Percentiles rank a stretch among this genome's conserved stretches.
Evolutionary conservation across 2,113 vertebrate genomes (phyloP).

Genomic region (Gymnogyps californianus): DNA sequence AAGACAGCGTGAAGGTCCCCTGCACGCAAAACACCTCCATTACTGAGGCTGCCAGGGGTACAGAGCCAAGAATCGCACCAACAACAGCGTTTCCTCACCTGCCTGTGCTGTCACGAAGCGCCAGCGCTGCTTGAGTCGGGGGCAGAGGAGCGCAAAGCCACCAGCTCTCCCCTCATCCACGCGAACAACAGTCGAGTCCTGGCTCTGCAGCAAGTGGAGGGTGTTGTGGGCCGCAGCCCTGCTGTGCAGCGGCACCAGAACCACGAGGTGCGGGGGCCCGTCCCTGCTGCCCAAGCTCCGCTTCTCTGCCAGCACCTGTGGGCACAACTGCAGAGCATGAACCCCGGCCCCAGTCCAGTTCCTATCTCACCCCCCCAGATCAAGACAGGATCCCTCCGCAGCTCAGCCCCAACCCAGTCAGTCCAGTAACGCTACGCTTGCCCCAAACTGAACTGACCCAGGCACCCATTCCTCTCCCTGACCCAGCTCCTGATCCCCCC

Average conservation of each 20-base stretch:
- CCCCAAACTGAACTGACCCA: accelerated
- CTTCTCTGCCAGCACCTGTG: conserved; percentile 89
- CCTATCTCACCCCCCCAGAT: accelerated
- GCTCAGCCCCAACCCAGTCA: accelerated
- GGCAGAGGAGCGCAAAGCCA: conserved; percentile 82
- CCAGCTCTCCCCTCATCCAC: conserved; percentile 44
- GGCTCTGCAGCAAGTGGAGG: conserved; percentile 75
- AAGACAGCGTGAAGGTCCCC: conserved; percentile 86
- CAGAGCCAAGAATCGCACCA: not conserved
- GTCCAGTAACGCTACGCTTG: accelerated
- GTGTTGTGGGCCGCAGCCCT: conserved; percentile 41
- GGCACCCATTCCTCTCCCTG: no score
- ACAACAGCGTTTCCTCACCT: conserved; percentile 28
- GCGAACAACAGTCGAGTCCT: conserved; percentile 63
- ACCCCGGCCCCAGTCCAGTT: accelerated
- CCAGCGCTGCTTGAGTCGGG: conserved; percentile 89
- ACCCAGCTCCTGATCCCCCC: not conserved
- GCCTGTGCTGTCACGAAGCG: conserved; percentile 78
- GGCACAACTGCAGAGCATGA: not conserved
- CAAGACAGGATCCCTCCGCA: accelerated
- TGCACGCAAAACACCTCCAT: conserved; percentile 30
- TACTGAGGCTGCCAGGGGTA: not conserved
- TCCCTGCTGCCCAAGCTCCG: conserved; percentile 86
- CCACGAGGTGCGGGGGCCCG: conserved; percentile 90
- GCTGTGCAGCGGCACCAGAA: conserved; percentile 81